Base-by-base conservation (phyloP, 2,113 vertebrate genomes). In the Rhinolophus sinicus region DNA sequence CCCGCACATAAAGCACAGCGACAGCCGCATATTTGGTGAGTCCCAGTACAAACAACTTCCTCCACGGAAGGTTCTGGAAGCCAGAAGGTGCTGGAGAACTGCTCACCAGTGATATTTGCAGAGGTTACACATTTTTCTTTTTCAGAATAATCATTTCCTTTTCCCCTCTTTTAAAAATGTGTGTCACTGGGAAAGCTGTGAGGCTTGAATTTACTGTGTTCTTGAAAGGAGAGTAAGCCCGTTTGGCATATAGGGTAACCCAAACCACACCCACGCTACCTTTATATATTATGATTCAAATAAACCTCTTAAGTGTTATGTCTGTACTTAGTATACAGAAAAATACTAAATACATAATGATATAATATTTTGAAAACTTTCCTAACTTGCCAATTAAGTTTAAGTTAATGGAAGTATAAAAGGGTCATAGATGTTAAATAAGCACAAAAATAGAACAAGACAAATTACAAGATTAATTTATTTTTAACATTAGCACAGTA, bases 381-480 rank as follows among this genome's bases (percentile, higher is more conserved):
- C 98, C 98, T 98, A 98, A 98, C 98, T 98, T 98, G 95, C 96
- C 97, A 97, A 97, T 97, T 98, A 97, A 97, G n/a, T 90, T 90
- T 98, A 98, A 97, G 98, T 98, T 97, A 97, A 97, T 97, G 75
- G 94, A 97, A 98, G 98, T 98, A 97, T 81, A 86, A 97, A 98
- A 97, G 97, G 78, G 80, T 87, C 97, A 98, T 98, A 98, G 98
- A 98, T 98, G 98, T 98, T 98, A 97, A 97, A 98, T 98, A 98
- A 98, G 97, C 95, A 98, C 97, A 98, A 98, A 98, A 96, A 92
- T 95, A 98, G 73, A 96, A 95, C 33, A 97, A 97, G 97, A 94
- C 80, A 93, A 90, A 93, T 64, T 98, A 95, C 96, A 98, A 97
- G 98, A 96, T 91, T 87, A 96, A 98, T 50, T 94, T 93, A 97